phyloP scores from a whole-genome alignment of 1,140 invertebrate genomes.

The Apis florea region DNA sequence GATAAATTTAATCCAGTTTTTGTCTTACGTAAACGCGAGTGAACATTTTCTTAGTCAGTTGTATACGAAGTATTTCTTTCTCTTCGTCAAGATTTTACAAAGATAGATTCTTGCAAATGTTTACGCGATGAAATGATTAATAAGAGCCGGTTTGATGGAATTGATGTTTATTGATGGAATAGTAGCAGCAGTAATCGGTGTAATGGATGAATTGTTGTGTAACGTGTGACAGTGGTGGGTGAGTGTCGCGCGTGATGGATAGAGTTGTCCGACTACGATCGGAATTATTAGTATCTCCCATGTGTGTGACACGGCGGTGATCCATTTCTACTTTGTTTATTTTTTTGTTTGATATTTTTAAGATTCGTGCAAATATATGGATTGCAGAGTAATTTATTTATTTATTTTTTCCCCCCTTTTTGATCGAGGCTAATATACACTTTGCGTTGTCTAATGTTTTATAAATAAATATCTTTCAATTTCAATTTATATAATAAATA shows the following conservation, averaged over 20 bases:
- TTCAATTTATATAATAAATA: no score
- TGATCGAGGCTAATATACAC: no score
- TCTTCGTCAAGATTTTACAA: neutral
- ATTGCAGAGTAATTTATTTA: no score
- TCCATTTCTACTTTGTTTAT: no score
- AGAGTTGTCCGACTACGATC: neutral
- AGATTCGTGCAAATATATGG: neutral
- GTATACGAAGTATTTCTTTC: no score
- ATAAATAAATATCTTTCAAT: no score
- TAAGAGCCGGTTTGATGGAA: constrained; percentile 1
- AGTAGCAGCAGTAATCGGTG: neutral
- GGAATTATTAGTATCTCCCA: neutral
- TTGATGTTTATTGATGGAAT: constrained; percentile 1
- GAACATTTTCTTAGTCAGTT: neutral
- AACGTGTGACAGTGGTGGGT: neutral
- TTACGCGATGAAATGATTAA: neutral
- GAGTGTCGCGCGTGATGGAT: constrained; percentile 4
- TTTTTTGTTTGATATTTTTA: neutral
- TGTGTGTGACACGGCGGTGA: no score
- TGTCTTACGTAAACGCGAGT: neutral
- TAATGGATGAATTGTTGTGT: constrained; percentile 9
- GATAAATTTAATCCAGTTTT: constrained; percentile 20
- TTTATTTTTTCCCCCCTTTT: no score
- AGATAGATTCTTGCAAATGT: neutral
- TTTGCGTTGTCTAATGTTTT: no score